phyloP scores from a whole-genome alignment of 2,797 vertebrate species.

The Gymnoscopelus braueri region DNA sequence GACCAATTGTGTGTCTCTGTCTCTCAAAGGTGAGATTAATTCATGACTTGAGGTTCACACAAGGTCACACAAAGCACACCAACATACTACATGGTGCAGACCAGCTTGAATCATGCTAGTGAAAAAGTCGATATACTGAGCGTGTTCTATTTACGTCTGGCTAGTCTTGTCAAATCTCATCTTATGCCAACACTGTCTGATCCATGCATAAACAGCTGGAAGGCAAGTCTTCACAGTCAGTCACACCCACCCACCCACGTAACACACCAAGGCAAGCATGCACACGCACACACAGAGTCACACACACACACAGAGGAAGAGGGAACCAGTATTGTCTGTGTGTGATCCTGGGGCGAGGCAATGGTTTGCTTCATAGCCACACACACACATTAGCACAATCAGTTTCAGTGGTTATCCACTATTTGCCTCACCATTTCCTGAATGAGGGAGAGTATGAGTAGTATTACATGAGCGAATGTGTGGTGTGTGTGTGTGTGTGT shows the following conservation, averaged over 20 bases:
- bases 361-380: background rate
- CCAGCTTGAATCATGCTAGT: no score
- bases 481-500: conserved; percentile 32
- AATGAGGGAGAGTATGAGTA: background rate
- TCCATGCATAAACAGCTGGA: background rate
- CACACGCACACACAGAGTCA: background rate
- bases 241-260: no score
- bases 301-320: background rate
- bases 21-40: no score
- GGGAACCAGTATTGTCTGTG: no score
- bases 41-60: no score
- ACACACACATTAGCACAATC: conserved; percentile 14
- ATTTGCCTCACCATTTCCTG: conserved; percentile 45
- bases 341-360: background rate
- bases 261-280: no score
- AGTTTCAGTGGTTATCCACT: conserved; percentile 28
- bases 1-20: no score
- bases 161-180: background rate
- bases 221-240: background rate
- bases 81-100: no score
- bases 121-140: background rate
- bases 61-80: no score
- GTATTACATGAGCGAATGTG: background rate
- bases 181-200: background rate
- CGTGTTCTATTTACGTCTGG: background rate